These are phyloP conservation scores for Rhinopomastus cyanomelas DNA, from an alignment of 2,113 vertebrate genomes.

Conservation along the genomic window DNA sequence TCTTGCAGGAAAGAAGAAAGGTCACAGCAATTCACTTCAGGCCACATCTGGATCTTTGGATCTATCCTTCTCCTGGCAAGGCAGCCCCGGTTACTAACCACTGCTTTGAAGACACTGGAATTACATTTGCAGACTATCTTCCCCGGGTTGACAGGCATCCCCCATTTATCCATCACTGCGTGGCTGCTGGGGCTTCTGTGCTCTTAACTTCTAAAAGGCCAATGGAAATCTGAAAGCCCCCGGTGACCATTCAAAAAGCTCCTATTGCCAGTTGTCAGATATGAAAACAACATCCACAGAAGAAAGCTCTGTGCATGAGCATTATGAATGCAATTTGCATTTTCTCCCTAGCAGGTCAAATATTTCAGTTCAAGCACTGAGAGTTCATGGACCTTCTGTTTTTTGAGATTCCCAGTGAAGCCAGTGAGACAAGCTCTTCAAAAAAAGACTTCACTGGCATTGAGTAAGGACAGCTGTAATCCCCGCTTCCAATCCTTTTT, in stretches of 20 bases:
- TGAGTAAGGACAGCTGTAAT: background rate
- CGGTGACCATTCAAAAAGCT: background rate
- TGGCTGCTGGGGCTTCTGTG: background rate
- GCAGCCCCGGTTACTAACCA: background rate
- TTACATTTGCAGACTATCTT: background rate
- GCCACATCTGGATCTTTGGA: background rate
- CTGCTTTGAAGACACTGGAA: background rate
- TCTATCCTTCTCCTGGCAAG: background rate
- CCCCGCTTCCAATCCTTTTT: too few species aligned
- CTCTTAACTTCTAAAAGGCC: background rate
- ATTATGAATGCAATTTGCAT: background rate
- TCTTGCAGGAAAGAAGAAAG: background rate
- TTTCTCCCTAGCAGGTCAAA: background rate
- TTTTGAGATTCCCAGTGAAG: background rate
- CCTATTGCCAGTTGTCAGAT: background rate
- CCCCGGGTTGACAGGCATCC: background rate
- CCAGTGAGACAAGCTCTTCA: background rate
- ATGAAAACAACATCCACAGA: background rate
- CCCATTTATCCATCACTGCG: background rate
- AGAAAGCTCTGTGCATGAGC: background rate
- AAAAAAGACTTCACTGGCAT: background rate
- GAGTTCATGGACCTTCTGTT: background rate
- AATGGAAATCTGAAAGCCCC: slow-evolving; percentile 23
- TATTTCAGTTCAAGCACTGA: background rate
- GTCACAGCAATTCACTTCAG: background rate